A percentile compares a stretch with the other conserved stretches of the same genome.
Conservation (phyloP, 2,797 vertebrate species). For the Arnoldichthys spilopterus region DNA sequence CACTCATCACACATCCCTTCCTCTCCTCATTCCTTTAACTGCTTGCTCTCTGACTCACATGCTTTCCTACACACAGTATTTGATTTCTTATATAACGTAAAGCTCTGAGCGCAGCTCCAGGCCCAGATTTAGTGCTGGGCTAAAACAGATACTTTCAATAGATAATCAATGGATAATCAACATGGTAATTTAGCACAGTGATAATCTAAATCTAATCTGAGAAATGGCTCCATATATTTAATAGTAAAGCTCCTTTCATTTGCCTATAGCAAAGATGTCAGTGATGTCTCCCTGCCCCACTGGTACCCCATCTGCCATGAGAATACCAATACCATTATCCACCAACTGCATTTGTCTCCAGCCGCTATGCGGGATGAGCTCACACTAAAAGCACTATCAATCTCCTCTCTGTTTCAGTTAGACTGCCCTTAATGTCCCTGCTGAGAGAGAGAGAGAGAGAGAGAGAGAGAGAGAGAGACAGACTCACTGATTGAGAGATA, state of each 20-base stretch:
- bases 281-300: slow-evolving; percentile 24
- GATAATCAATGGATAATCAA: slow-evolving; percentile 1
- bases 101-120: neutral
- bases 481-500: slow-evolving; percentile 6
- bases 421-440: slow-evolving; percentile 33
- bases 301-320: slow-evolving; percentile 52
- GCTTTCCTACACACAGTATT: neutral
- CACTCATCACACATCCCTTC: neutral
- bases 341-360: slow-evolving; percentile 33
- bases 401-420: slow-evolving; percentile 52
- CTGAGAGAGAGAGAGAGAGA: neutral
- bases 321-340: slow-evolving; percentile 48
- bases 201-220: slow-evolving; percentile 3
- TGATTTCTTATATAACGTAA: neutral
- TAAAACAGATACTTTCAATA: neutral
- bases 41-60: neutral
- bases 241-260: slow-evolving; percentile 13
- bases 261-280: neutral
- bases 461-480: slow-evolving; percentile 2
- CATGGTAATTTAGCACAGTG: neutral
- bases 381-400: slow-evolving; percentile 67
- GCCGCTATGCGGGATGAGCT: slow-evolving; percentile 59
- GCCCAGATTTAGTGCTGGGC: neutral
- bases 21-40: neutral
- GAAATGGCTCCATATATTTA: neutral